phyloP scores from a whole-genome alignment of 2,888 invertebrate species.

The Diogma glabrata region DNA sequence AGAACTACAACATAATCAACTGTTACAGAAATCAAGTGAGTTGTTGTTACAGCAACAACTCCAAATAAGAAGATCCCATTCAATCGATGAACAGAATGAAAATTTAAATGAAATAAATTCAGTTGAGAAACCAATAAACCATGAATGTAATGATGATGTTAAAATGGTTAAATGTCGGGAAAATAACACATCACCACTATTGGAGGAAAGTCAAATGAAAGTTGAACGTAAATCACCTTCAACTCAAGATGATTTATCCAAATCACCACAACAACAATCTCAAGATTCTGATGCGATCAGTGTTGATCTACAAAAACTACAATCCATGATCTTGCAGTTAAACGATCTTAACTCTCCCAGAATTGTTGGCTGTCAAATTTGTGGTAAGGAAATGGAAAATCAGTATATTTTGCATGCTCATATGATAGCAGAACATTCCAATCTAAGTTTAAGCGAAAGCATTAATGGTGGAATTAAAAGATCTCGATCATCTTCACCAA shows the following conservation, averaged over 20 bases:
- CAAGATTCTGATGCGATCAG: conserved; percentile 51
- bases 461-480: conserved; percentile 13
- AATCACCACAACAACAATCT: conserved; percentile 11
- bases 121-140: neutral
- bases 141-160: neutral
- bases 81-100: no score
- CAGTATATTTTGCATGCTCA: conserved; percentile 50
- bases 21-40: neutral
- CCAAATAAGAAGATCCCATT: no score
- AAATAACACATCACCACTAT: conserved; percentile 12
- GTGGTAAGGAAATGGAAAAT: conserved; percentile 60
- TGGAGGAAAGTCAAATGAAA: neutral
- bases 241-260: neutral
- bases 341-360: conserved; percentile 63
- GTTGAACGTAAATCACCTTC: conserved; percentile 4
- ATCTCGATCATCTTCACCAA: conserved; percentile 17
- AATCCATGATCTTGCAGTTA: conserved; percentile 81
- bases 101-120: neutral
- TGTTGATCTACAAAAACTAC: conserved; percentile 76
- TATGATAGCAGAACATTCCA: conserved; percentile 33
- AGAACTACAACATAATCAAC: no score
- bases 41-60: no score
- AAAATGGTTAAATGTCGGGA: neutral
- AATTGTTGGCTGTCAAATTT: conserved; percentile 49
- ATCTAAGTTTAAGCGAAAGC: conserved; percentile 19